Base-by-base conservation (phyloP, 35 echinoderm and acorn worm genomes). In the Hemicentrotus pulcherrimus region DNA sequence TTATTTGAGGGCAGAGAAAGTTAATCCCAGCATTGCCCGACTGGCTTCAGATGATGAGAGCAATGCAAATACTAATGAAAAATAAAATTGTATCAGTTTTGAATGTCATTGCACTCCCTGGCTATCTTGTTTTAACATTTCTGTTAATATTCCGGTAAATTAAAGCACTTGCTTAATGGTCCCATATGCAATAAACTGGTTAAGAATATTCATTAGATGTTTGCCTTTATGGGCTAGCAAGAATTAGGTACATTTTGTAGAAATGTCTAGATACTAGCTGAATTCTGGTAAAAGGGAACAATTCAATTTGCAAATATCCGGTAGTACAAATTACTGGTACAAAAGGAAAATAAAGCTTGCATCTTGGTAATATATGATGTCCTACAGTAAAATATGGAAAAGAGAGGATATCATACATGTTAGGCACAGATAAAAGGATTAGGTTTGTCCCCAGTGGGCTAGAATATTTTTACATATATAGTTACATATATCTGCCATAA, bases 1-100 rank as follows among this genome's bases (percentile, higher is more conserved):
- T 78, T 78, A 78, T 78, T 78, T 78, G 65, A 78, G 65, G 65
- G 65, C 88, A 90, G 88, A 47, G 46, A 90, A 90, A 90, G 88
- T 90, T 90, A 90, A 90, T 47, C 88, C 65, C 65, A n/a, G 22
- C 65, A 78, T n/a, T 78, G 65, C 65, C 65, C 19, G 28, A 78
- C 65, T 78, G 65, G 22, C 65, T 78, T 78, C 28, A 18, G 19
- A n/a, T 8, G 65, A 78, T 78, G 65, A 78, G 65, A 28, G 22
- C 65, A 78, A 78, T 22, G 65, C 65, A 78, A 22, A 78, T 78
- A 78, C 65, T 28, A 28, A 78, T 78, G 65, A n/a, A 78, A 78
- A 78, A 78, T 78, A 78, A n/a, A 28, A 78, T 78, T 78, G 65
- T 78, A 78, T 18, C 65, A 78, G 65, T 78, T 78, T 28, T 78